Base-by-base conservation (phyloP, 2,797 vertebrate genomes). In the Cygnus olor region DNA sequence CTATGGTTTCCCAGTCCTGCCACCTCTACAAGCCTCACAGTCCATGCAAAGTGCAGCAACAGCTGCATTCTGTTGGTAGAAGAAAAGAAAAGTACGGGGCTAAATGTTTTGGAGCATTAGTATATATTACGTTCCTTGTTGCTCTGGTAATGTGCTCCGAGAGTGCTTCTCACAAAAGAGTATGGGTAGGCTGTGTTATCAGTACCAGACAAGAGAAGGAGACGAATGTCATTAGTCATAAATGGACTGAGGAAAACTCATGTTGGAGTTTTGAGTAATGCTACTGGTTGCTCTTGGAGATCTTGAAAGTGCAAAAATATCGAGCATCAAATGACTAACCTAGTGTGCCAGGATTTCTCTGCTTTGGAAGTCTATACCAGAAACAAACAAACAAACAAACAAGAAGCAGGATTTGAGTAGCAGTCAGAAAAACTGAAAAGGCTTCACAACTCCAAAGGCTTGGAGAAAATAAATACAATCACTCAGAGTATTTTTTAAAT, bases 371-470 rank as follows among this genome's bases (percentile, higher is more conserved):
- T 71, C 89, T 65, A 82, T 53, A 70, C 6, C 32, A 90, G 91
- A 80, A 85, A 57, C 38, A n/a, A 36, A 68, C 24, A 79, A 68
- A 65, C 27, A 53, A 70, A 65, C 27, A 53, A 53, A 54, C 27
- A 54, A 90, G 77, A 72, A 61, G 21, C 34, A 93, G 53, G 72
- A 88, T 92, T 96, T 89, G 95, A 96, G 77, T n/a, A 86, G 73
- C 76, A 88, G 58, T 85, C 94, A 95, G 82, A 89, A 53, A 93
- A 70, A 90, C 65, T 87, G 45, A 77, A 89, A 69, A 83, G 44
- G 38, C 18, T 85, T 74, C 65, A 81, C 36, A 72, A 1, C 66
- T 77, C 83, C 68, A 78, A 77, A 79, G 44, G 76, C 66, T 66
- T 84, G 85, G 71, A 82, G 73, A 65, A 93, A 93, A 91, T 74